A percentile compares a stretch with the other conserved stretches of the same genome.
These are phyloP conservation scores for Esperia sulphurella DNA, from an alignment of 2,888 invertebrate genomes.

Conservation along the genomic window DNA sequence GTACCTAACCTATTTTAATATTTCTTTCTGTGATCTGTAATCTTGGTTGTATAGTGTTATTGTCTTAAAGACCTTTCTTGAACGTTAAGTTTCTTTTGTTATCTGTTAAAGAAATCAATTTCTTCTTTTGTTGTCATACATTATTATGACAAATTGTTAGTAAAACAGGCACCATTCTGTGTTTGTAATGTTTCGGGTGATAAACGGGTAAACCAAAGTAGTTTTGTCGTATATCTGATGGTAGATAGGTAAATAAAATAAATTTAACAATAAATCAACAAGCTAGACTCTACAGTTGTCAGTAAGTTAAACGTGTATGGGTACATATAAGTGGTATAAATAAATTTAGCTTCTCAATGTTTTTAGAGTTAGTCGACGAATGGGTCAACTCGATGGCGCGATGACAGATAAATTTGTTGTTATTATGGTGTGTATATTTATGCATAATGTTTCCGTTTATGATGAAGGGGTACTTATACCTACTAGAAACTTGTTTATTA, in stretches of 20 bases:
- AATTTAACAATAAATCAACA: constrained; percentile 63
- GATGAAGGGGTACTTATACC: too few species aligned
- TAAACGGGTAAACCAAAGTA: constrained; percentile 67
- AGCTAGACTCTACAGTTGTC: constrained; percentile 55
- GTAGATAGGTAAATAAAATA: constrained; percentile 68
- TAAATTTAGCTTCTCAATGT: constrained; percentile 74
- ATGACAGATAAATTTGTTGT: constrained; percentile 71
- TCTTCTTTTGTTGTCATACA: constrained; percentile 16
- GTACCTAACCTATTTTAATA: constrained; percentile 12
- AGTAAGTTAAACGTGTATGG: constrained; percentile 50
- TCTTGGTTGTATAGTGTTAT: constrained; percentile 37
- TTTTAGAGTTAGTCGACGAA: constrained; percentile 79
- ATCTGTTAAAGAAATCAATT: neutral
- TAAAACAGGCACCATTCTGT: constrained; percentile 2
- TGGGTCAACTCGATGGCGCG: constrained; percentile 69
- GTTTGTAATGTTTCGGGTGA: constrained; percentile 52
- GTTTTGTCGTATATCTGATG: constrained; percentile 51
- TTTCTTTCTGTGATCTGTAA: constrained; percentile 44
- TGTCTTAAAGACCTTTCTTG: constrained; percentile 22
- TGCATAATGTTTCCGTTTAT: too few species aligned
- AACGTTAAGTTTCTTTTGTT: constrained; percentile 1
- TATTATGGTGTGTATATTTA: constrained; percentile 5
- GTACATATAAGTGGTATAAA: constrained; percentile 54
- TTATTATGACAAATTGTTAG: constrained; percentile 17
- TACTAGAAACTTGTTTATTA: too few species aligned